Evolutionary conservation across 2,888 invertebrate genomes (phyloP).

Genomic region (Volucella inanis): DNA sequence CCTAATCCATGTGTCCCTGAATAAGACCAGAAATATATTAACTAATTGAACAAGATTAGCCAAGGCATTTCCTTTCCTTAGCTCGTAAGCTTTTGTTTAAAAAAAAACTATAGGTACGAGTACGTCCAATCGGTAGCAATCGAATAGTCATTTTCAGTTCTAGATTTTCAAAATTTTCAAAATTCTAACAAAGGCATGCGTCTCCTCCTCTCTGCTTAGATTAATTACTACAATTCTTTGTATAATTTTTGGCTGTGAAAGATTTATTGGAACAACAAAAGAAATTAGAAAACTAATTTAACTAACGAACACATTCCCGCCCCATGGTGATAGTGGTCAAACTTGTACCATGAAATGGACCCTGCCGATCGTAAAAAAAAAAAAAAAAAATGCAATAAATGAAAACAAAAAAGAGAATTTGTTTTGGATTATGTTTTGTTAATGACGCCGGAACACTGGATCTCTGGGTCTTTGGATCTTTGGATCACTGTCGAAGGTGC

Average conservation of each 20-base stretch:
- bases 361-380: conserved; percentile 12
- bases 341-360: conserved; percentile 12
- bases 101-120: too few relatives aligned
- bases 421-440: conserved; percentile 39
- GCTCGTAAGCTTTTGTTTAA: too few relatives aligned
- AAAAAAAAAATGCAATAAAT: conserved; percentile 30
- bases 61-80: too few relatives aligned
- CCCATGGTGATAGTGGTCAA: neutral
- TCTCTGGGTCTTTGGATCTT: neutral
- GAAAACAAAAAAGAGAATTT: conserved; percentile 17
- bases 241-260: neutral
- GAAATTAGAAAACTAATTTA: conserved; percentile 7
- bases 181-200: too few relatives aligned
- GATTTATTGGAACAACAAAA: conserved; percentile 9
- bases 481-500: neutral
- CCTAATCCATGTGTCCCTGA: too few relatives aligned
- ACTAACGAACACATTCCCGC: neutral
- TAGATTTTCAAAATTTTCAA: too few relatives aligned
- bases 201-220: too few relatives aligned
- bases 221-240: too few relatives aligned
- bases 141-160: too few relatives aligned
- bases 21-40: too few relatives aligned
- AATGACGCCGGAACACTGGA: conserved; percentile 41
- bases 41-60: too few relatives aligned
- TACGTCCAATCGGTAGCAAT: too few relatives aligned